phyloP scores from a whole-genome alignment of 2,888 invertebrate genomes.

The Allacma fusca region DNA sequence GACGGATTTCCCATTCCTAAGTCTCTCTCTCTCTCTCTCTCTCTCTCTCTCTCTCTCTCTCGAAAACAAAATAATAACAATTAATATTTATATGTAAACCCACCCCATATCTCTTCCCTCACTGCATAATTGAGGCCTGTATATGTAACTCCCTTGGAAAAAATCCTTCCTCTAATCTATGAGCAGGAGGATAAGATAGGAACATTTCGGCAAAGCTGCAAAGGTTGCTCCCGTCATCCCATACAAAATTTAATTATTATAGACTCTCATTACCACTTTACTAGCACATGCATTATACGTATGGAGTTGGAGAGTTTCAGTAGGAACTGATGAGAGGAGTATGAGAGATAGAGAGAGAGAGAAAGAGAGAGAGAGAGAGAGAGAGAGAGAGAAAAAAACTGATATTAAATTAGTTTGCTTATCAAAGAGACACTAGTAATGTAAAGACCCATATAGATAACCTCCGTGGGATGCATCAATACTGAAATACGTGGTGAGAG shows the following conservation, averaged over 20 bases:
- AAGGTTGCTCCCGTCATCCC: background rate
- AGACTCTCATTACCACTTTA: too few species aligned
- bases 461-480: background rate
- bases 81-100: conserved; percentile 10
- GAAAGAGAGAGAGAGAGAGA: too few species aligned
- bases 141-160: too few species aligned
- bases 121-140: too few species aligned
- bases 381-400: background rate
- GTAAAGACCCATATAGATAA: conserved; percentile 36
- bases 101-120: background rate
- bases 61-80: conserved; percentile 16
- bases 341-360: too few species aligned
- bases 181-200: background rate
- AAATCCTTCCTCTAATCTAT: too few species aligned
- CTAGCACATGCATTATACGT: too few species aligned
- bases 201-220: background rate
- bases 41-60: too few species aligned
- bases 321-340: too few species aligned
- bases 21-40: too few species aligned
- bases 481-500: background rate
- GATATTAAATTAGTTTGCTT: background rate
- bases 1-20: too few species aligned
- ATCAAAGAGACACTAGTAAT: conserved; percentile 14
- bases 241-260: background rate
- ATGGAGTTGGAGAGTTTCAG: too few species aligned